Evolutionary conservation across 2,113 vertebrate genomes (phyloP).

Genomic region (Ia io): DNA sequence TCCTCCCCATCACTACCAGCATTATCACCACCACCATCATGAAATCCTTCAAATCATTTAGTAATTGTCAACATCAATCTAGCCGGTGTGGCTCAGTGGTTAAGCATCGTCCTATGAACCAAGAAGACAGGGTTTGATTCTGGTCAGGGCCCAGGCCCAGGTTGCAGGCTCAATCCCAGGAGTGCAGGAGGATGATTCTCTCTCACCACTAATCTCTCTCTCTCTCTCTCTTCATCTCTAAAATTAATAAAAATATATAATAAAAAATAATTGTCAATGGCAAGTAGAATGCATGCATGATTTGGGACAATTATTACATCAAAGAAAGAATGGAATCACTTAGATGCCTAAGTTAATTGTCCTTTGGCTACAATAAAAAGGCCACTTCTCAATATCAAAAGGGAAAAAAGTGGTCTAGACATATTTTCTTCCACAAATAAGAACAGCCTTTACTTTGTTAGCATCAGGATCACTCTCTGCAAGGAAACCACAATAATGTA

Average conservation of each 20-base stretch:
- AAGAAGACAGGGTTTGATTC: too few species aligned
- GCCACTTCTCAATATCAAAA: neutral
- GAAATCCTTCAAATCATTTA: neutral
- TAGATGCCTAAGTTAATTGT: neutral
- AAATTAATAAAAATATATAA: too few species aligned
- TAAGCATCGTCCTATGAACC: too few species aligned
- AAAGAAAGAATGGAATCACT: neutral
- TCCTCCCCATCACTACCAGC: neutral
- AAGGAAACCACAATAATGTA: neutral
- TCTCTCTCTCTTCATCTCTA: too few species aligned
- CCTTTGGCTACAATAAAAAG: constrained; percentile 19
- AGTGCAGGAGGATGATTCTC: too few species aligned
- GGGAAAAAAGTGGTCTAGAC: neutral
- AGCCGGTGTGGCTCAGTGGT: too few species aligned
- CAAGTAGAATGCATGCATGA: neutral
- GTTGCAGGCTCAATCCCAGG: too few species aligned
- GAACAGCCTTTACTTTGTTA: constrained; percentile 10
- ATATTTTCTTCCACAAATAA: constrained; percentile 12
- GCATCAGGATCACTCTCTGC: neutral
- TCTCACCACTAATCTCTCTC: too few species aligned
- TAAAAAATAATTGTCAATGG: neutral
- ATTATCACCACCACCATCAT: neutral
- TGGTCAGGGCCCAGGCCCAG: too few species aligned
- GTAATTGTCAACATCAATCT: too few species aligned
- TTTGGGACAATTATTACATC: neutral